These are phyloP conservation scores for Periparus ater DNA, from an alignment of 2,797 vertebrate genomes.

Conservation along the genomic window DNA sequence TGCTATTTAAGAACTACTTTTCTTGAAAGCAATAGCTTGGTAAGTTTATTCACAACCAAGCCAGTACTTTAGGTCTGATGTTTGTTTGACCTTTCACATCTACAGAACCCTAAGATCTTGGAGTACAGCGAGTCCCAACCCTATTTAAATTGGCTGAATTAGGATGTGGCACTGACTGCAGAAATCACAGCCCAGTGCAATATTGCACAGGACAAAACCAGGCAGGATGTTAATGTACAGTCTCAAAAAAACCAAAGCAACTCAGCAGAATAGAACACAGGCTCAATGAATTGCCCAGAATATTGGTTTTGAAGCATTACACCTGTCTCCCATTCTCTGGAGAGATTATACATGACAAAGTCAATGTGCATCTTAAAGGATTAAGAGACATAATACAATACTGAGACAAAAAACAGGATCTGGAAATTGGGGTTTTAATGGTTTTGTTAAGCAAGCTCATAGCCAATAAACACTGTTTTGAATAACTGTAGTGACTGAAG, in stretches of 20 bases:
- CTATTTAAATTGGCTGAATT: not conserved
- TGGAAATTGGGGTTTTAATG: not conserved
- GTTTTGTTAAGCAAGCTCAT: not conserved
- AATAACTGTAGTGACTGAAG: not conserved
- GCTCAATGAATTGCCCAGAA: not conserved
- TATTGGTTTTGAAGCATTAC: not conserved
- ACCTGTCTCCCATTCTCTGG: not conserved
- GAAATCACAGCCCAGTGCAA: not conserved
- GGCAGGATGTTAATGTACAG: not conserved
- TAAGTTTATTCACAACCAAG: not conserved
- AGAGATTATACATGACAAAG: not conserved
- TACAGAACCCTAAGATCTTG: not conserved
- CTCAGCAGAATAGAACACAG: not conserved
- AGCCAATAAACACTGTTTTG: not conserved
- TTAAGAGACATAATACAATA: not conserved
- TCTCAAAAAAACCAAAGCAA: not conserved
- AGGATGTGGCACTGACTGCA: not conserved
- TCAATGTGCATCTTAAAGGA: not conserved
- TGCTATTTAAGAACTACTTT: not conserved
- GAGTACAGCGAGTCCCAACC: not conserved
- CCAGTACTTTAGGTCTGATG: not conserved
- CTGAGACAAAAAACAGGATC: not conserved
- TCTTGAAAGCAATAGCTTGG: not conserved
- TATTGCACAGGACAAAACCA: not conserved
- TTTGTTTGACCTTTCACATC: not conserved